These are phyloP conservation scores for Cassiopea andromeda DNA, from an alignment of 30 jellyfish, hydroid and myxozoan species.

Conservation along the genomic window DNA sequence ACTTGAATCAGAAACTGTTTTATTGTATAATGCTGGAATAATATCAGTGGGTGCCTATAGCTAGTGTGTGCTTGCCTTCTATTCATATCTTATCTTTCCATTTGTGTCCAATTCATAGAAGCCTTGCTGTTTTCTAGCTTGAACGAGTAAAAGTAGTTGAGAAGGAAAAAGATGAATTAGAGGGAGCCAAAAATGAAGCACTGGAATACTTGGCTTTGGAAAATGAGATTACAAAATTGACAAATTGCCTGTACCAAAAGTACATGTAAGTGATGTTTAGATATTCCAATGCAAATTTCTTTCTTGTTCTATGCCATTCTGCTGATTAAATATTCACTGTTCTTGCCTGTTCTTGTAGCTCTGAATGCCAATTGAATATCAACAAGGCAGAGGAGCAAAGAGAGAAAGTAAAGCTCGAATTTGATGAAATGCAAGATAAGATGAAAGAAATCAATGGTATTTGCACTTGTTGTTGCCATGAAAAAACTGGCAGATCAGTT, in stretches of 20 bases:
- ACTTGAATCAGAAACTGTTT: no score
- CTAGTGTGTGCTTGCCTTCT: no score
- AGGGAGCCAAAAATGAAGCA: conserved; percentile 90
- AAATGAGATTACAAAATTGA: conserved; percentile 81
- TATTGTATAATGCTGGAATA: no score
- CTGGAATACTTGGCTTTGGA: conserved; percentile 74
- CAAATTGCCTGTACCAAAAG: conserved; percentile 74
- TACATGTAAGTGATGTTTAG: conserved; percentile 64
- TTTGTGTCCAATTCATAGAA: not conserved
- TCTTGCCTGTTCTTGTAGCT: conserved; percentile 29
- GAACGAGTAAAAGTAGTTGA: conserved; percentile 95
- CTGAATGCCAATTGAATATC: conserved; percentile 59
- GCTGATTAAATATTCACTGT: not conserved
- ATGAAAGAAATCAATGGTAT: conserved; percentile 67
- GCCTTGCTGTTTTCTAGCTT: conserved; percentile 44
- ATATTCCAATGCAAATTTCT: not conserved
- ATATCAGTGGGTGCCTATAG: no score
- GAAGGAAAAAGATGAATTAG: conserved; percentile 94
- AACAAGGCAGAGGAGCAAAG: conserved; percentile 54
- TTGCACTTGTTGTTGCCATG: not conserved
- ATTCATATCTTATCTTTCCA: no score
- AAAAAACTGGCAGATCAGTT: no score
- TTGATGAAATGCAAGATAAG: conserved; percentile 60
- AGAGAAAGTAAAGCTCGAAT: conserved; percentile 62
- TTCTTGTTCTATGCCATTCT: not conserved